Percentiles rank a stretch among this genome's conserved stretches.
Conservation (phyloP, 2,113 vertebrate species). For the Scopus umbretta region DNA sequence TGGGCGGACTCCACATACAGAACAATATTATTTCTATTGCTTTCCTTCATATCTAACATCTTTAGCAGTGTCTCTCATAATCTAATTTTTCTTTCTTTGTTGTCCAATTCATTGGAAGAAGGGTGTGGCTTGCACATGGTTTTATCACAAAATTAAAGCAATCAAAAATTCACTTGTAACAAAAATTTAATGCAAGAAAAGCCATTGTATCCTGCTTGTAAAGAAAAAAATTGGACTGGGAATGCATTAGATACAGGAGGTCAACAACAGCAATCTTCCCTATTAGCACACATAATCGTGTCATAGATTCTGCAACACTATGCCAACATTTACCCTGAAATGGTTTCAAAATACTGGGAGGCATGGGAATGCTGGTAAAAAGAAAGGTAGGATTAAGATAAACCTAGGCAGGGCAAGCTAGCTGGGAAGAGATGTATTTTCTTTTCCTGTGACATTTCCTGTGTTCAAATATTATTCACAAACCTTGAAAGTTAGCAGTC, state of each 20-base stretch:
- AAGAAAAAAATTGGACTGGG: not conserved
- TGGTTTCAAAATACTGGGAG: not conserved
- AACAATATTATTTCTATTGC: not conserved
- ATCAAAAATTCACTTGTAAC: not conserved
- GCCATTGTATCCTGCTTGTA: not conserved
- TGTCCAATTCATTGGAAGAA: not conserved
- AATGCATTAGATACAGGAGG: not conserved
- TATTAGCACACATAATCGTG: not conserved
- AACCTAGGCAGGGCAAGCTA: not conserved
- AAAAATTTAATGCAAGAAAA: not conserved
- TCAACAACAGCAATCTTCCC: not conserved
- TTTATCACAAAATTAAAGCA: not conserved
- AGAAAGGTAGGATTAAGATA: not conserved
- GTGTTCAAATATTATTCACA: not conserved
- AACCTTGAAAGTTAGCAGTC: not conserved
- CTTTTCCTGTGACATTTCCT: not conserved
- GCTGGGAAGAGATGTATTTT: not conserved
- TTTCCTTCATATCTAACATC: not conserved
- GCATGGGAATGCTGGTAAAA: not conserved
- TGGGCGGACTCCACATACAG: not conserved
- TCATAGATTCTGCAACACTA: not conserved
- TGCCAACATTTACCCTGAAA: not conserved
- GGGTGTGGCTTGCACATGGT: not conserved
- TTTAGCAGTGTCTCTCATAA: not conserved
- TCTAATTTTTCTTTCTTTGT: not conserved